Evolutionary conservation across 2,888 invertebrate species (phyloP), one percentile per base, ranked within the genome.

Genomic region (Siphlonurus alternatus): DNA sequence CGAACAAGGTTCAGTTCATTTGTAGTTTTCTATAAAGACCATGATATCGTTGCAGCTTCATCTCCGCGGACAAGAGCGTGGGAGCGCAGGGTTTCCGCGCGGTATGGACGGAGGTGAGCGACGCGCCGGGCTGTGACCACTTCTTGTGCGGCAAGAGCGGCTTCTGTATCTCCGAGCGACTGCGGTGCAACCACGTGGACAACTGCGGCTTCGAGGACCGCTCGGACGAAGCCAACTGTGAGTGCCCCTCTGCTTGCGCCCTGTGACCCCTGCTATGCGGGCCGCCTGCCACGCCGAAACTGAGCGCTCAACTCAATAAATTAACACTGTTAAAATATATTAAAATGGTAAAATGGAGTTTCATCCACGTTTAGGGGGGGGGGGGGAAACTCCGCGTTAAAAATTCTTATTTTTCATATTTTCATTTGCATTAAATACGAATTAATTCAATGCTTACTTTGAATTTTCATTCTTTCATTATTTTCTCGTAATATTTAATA

Each of bases 51-150:
- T 75, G 18, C 76, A 95, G 95, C 78, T 96, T 96, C 78, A 89
- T 94, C 75, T 90, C 93, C 73, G 93, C 95, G 66, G 93, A 93
- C 76, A 93, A 93, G 80, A 92, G 95, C 59, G 90, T 93, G 67
- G 96, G 96, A 69, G 92, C 92, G 71, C 86, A 87, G 76, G 97
- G 96, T 66, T 97, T 96, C 80, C 86, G 88, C 73, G 89, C 93
- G 61, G 85, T 93, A 63, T 97, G 96, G 95, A 96, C 96, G 65
- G 96, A 97, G 80, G 83, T 81, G 66, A 76, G 77, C 64, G 77
- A 77, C 67, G 78, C 78, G 69, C 76, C 78, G 66, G 71, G 70
- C 66, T 85, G 83, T 72, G 84, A 82, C 70, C 84, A 86, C 72
- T 90, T 89, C 75, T 81, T 84, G 69, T 91, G 91, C 74, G 74